These are phyloP conservation scores for Lithophane semibrunnea DNA, from an alignment of 2,888 invertebrate species.

Conservation along the genomic window DNA sequence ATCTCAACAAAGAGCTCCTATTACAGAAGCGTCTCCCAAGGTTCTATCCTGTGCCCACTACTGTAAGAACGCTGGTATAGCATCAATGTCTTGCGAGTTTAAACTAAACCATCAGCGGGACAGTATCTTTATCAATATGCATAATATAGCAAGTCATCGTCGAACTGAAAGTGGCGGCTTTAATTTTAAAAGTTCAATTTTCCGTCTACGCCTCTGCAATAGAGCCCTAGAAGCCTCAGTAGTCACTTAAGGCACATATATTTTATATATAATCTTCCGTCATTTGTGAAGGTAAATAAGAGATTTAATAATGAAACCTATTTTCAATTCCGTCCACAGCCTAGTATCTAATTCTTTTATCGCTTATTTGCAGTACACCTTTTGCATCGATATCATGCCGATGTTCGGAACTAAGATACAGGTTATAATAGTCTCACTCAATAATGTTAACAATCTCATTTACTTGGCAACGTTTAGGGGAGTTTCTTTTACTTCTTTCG, in stretches of 20 bases:
- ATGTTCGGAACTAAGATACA: slow-evolving; percentile 49
- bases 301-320: slow-evolving; percentile 37
- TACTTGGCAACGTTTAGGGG: slow-evolving; percentile 77
- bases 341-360: slow-evolving; percentile 58
- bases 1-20: slow-evolving; percentile 9
- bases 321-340: slow-evolving; percentile 51
- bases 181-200: not conserved
- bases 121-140: not conserved
- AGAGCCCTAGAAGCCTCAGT: slow-evolving; percentile 8
- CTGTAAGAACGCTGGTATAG: slow-evolving; percentile 1
- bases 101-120: not conserved
- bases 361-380: slow-evolving; percentile 58
- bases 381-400: slow-evolving; percentile 43
- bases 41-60: slow-evolving; percentile 10
- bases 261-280: slow-evolving; percentile 20
- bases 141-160: slow-evolving; percentile 3
- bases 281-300: slow-evolving; percentile 15
- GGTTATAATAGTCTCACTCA: slow-evolving; percentile 46
- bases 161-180: not conserved
- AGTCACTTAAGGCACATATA: slow-evolving; percentile 5
- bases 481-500: slow-evolving; percentile 81
- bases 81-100: slow-evolving; percentile 14
- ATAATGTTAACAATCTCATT: slow-evolving; percentile 44
- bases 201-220: not conserved
- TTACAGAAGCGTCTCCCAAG: slow-evolving; percentile 21